Base-by-base conservation (phyloP, 30 jellyfish, hydroid and myxozoan genomes). In the Turritopsis rubra region DNA sequence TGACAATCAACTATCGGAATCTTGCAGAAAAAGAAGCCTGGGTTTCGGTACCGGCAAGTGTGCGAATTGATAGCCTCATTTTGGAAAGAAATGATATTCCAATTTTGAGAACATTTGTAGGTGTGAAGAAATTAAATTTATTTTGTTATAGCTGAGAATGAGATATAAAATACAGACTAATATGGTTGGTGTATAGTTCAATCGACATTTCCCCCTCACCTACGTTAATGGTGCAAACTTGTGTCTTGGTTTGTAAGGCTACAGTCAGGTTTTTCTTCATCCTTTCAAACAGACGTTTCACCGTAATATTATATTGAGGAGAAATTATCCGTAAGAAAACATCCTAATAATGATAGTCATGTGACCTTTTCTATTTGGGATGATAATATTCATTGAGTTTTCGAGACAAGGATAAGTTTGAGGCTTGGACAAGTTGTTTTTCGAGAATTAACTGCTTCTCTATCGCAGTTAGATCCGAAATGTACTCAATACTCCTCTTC, bases 401-500 rank as follows among this genome's bases (percentile, higher is more conserved):
- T 54, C 79, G 88, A 87, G 85, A 71, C 52, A 91, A 77, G 21
- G 80, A 18, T 21, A 70, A 70, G 84, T 91, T 91, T 28, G 80
- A 65, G 65, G 84, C 52, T 66, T 86, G 83, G 31, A 81, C 65
- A 30, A 72, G 82, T 65, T 85, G 89, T 73, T 88, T 92, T 65
- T 85, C 88, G 29, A 68, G n/a, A 74, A 75, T 52, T 71, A 92
- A 83, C n/a, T 83, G 72, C 19, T 70, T 79, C 60, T 92, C 96
- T 53, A 77, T 85, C 22, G 54, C 82, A 28, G 75, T 81, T 16
- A 92, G 89, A 1, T 75, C 87, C 9, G 88, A 83, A 20, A 92
- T 92, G 29, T 76, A 85, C 54, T 87, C 89, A 20, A 79, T 85
- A 25, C 95, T 96, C 75, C 85, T 88, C 70, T 88, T 92, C 65